Evolutionary conservation across 2,888 invertebrate species (phyloP), one percentile per base, ranked within the genome.

Genomic region (Sinopyrophorus schimmeli): DNA sequence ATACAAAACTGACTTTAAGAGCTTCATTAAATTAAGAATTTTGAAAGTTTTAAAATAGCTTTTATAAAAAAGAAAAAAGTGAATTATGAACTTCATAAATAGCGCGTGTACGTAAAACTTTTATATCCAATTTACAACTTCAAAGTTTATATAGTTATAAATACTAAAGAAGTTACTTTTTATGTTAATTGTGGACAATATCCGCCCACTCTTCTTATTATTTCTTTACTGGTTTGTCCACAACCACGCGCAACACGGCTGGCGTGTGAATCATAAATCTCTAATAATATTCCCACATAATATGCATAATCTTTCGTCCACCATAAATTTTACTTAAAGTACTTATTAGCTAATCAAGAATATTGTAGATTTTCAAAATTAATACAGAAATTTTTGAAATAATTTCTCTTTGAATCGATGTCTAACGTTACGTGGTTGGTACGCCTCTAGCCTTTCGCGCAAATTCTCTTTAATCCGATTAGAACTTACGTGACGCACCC

Each of bases 391-490:
- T 35, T 35, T 35, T 23, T 24, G 24, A 23, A 15, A 16, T 4
- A 12, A 34, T n/a, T n/a, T n/a, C n/a, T n/a, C n/a, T n/a, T n/a
- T n/a, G n/a, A n/a, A n/a, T n/a, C n/a, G n/a, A n/a, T n/a, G n/a
- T n/a, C n/a, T n/a, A n/a, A n/a, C n/a, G n/a, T n/a, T n/a, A n/a
- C n/a, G 23, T 15, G 11, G 35, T 24, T 15, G 35, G 11, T 24
- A 20, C 35, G 35, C 35, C 35, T 24, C 23, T 24, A 24, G 35
- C 35, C 23, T 35, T 14, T 21, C n/a, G 35, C 35, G 35, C 35
- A 35, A 35, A 35, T 35, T 35, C 35, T 24, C 15, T 61, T 61
- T 62, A 62, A 63, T 51, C 61, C 60, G 62, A 63, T 63, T 65
- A 63, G 55, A 48, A 59, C 47, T 59, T 62, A 62, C 55, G 55